A percentile compares a stretch with the other conserved stretches of the same genome.
Evolutionary conservation across 1,140 invertebrate genomes (phyloP).

Genomic region (Pseudomyrmex sp.): DNA sequence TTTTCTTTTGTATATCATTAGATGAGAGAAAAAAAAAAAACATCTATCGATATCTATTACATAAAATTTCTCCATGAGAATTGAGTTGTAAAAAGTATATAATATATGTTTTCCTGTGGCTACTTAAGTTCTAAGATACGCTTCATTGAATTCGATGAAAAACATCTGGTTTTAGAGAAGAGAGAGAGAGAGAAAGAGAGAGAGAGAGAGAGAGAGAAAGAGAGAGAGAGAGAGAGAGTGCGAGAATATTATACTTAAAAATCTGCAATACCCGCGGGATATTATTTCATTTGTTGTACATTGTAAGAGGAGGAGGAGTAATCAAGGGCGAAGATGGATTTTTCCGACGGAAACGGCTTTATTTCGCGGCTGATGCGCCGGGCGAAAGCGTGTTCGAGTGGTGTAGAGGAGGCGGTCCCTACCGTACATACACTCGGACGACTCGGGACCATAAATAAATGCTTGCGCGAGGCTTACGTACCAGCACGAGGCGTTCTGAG

Average conservation of each 20-base stretch:
- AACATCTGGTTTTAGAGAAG: not conserved
- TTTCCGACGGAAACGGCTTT: conserved; percentile 70
- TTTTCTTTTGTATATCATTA: not conserved
- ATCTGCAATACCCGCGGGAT: not conserved
- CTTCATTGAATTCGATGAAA: too few species aligned
- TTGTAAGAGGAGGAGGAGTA: conserved; percentile 15
- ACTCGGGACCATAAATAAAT: conserved; percentile 84
- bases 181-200: not conserved
- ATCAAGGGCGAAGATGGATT: conserved; percentile 64
- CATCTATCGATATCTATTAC: too few species aligned
- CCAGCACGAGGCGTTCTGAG: conserved; percentile 68
- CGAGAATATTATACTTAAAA: not conserved
- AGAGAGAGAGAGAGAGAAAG: not conserved
- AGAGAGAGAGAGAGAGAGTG: too few species aligned
- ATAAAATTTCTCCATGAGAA: too few species aligned
- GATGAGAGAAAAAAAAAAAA: not conserved
- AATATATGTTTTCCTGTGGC: too few species aligned
- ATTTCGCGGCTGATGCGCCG: conserved; percentile 74
- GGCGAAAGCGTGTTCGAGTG: conserved; percentile 69
- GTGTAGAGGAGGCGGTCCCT: conserved; percentile 76
- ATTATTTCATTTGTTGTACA: not conserved
- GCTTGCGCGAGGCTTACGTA: conserved; percentile 80
- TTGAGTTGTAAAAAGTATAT: too few species aligned
- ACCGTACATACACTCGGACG: conserved; percentile 76
- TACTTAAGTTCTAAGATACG: too few species aligned